Evolutionary conservation across 1,140 invertebrate genomes (phyloP).

Genomic region (Ectropis grisescens): DNA sequence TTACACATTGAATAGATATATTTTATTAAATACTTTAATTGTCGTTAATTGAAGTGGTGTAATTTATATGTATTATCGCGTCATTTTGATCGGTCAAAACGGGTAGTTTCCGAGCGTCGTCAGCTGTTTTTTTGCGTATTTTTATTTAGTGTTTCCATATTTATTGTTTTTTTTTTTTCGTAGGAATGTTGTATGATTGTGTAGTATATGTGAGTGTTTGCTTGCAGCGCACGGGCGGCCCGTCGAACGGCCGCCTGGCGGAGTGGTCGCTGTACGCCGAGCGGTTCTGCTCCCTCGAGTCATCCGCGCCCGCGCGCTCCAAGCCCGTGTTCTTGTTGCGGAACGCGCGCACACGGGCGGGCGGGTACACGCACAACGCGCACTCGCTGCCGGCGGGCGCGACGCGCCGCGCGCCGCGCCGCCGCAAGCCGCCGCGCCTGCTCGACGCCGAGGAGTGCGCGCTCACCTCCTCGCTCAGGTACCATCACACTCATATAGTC

Average conservation of each 20-base stretch:
- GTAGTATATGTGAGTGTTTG: too few species aligned
- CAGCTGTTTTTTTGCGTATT: too few species aligned
- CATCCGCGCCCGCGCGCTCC: slow-evolving; percentile 12
- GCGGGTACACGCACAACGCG: slow-evolving; percentile 11
- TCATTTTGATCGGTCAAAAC: too few species aligned
- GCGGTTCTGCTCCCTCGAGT: slow-evolving; percentile 26
- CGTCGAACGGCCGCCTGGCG: slow-evolving; percentile 24
- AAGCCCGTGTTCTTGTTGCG: slow-evolving; percentile 45
- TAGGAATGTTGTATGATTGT: too few species aligned
- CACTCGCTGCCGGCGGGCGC: slow-evolving; percentile 7
- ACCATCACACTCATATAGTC: not conserved
- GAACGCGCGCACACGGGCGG: slow-evolving; percentile 26
- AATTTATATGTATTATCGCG: too few species aligned
- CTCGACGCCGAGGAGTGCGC: slow-evolving; percentile 26
- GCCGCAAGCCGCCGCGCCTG: slow-evolving; percentile 6
- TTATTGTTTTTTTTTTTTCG: too few species aligned
- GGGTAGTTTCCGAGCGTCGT: too few species aligned
- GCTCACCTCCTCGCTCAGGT: slow-evolving; percentile 8
- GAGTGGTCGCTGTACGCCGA: slow-evolving; percentile 43
- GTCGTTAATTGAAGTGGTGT: too few species aligned
- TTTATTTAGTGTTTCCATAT: too few species aligned
- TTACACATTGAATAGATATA: too few species aligned
- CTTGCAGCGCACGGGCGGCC: too few species aligned
- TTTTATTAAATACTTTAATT: too few species aligned
- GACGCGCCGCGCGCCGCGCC: slow-evolving; percentile 5